Base-by-base conservation (phyloP, 2,888 invertebrate genomes). In the Uloborus plumipes region DNA sequence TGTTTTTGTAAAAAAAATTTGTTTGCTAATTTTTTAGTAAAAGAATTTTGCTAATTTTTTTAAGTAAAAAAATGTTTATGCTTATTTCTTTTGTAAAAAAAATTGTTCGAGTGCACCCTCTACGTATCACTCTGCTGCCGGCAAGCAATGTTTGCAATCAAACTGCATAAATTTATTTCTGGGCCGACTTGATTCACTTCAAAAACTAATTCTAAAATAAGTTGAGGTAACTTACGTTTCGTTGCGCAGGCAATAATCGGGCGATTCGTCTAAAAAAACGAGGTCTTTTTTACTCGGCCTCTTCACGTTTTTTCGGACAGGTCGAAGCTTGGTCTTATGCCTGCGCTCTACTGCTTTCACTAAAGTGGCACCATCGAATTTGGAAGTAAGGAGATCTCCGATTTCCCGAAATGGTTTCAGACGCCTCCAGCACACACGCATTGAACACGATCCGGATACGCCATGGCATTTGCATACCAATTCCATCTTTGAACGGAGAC, bases 391-490 rank as follows among this genome's bases (percentile, higher is more conserved):
- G 0, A 93, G 93, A 84, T 94, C 93, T 0, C 95, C 96, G 7
- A 96, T 94, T 84, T 92, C 89, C 47, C 94, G 90, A 87, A 97
- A 93, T 58, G 93, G 91, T 6, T 94, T 93, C 87, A 97, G 90
- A 83, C 94, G 93, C 86, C 95, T 91, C 97, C 97, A 97, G 89
- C 97, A 97, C 11, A 96, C 95, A 66, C 94, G 92, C 85, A 95
- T 93, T 59, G 95, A 95, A 89, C 97, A 97, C 3, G 96, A 96
- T 0, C 96, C 96, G 0, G 96, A 96, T 91, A 97, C 95, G 31
- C 97, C 96, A 89, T 97, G 96, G 87, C 97, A 97, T 89, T 97
- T 97, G 91, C 97, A 97, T 22, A 95, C 93, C 59, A 94, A 92
- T 88, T 95, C 94, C 94, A 96, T 94, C 83, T 93, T 91, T 26